A percentile compares a stretch with the other conserved stretches of the same genome.
phyloP scores from a whole-genome alignment of 2,113 vertebrate genomes.

The Vulpes ferrilata region DNA sequence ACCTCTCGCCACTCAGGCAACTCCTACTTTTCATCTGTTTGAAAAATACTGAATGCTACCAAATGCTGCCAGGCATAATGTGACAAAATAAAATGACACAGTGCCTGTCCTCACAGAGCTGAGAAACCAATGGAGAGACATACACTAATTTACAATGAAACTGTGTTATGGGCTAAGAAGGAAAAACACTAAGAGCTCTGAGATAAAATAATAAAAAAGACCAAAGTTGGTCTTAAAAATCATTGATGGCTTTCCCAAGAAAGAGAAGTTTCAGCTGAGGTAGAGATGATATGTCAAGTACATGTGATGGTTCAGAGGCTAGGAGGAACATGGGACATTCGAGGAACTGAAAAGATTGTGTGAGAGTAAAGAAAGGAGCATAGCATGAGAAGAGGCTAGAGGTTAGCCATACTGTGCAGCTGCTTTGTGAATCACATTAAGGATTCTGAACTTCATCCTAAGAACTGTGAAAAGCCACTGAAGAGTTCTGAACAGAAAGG shows the following conservation, averaged over 20 bases:
- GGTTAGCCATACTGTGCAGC: background rate
- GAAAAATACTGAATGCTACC: constrained; percentile 18
- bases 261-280: constrained; percentile 12
- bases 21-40: constrained; percentile 40
- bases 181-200: constrained; percentile 40
- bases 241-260: background rate
- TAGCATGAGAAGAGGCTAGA: background rate
- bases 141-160: constrained; percentile 51
- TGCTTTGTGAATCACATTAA: background rate
- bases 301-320: background rate
- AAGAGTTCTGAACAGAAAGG: constrained; percentile 28
- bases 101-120: constrained; percentile 16
- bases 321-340: background rate
- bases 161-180: background rate
- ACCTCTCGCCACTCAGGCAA: background rate
- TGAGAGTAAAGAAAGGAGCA: background rate
- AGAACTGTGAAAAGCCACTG: background rate
- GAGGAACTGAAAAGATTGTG: background rate
- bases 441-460: constrained; percentile 11
- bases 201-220: constrained; percentile 8
- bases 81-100: constrained; percentile 53
- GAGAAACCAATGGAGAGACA: constrained; percentile 18
- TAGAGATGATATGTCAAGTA: background rate
- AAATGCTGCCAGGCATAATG: constrained; percentile 30
- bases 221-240: constrained; percentile 39